These are phyloP conservation scores for Electrophaes corylata DNA, from an alignment of 2,888 invertebrate genomes.

Conservation along the genomic window DNA sequence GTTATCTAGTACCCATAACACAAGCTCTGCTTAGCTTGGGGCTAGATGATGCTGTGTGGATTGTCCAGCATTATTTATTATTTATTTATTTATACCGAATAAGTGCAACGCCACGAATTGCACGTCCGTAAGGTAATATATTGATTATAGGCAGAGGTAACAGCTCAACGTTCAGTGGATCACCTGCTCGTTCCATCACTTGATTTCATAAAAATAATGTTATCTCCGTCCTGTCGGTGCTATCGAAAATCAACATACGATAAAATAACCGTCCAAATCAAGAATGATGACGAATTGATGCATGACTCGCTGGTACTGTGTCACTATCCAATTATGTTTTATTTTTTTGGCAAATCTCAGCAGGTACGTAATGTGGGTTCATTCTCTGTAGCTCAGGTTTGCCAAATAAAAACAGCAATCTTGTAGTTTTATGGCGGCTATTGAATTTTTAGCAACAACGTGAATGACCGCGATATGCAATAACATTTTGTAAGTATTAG, in stretches of 20 bases:
- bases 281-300: constrained; percentile 33
- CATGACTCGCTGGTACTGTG: constrained; percentile 4
- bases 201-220: background rate
- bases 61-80: too few species aligned
- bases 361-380: background rate
- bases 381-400: background rate
- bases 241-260: constrained; percentile 40
- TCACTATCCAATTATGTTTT: constrained; percentile 8
- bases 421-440: constrained; percentile 16
- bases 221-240: constrained; percentile 21
- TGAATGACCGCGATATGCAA: constrained; percentile 1
- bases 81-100: background rate
- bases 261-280: constrained; percentile 28
- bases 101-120: background rate
- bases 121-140: too few species aligned
- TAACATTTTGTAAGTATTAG: too few species aligned
- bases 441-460: background rate
- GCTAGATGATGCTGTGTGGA: too few species aligned
- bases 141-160: background rate
- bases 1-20: too few species aligned
- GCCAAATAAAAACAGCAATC: constrained; percentile 20
- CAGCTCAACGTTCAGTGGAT: background rate
- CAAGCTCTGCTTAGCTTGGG: too few species aligned
- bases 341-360: constrained; percentile 12
- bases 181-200: background rate